Percentiles rank a stretch among this genome's conserved stretches.
Evolutionary conservation across 2,888 invertebrate species (phyloP).

Genomic region (Tanaodytes sp.): DNA sequence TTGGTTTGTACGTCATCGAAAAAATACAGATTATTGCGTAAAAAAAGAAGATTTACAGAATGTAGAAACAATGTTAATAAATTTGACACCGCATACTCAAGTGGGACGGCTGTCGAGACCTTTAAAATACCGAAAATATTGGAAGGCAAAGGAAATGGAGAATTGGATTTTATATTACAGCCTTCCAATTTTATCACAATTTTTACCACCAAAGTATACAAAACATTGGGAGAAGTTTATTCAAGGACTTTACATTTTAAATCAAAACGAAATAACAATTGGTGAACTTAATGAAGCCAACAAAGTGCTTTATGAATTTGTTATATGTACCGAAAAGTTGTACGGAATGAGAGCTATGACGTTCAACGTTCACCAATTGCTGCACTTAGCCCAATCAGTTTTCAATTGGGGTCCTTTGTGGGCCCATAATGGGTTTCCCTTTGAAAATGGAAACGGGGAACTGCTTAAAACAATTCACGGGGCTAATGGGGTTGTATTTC

Average conservation of each 20-base stretch:
- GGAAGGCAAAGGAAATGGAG: no score
- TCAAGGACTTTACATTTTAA: slow-evolving; percentile 11
- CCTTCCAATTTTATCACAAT: no score
- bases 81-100: no score
- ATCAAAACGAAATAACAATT: slow-evolving; percentile 15
- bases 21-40: no score
- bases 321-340: slow-evolving; percentile 8
- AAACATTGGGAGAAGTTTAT: slow-evolving; percentile 26
- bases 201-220: slow-evolving; percentile 3
- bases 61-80: no score
- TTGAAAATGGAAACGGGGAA: slow-evolving; percentile 15
- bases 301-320: slow-evolving; percentile 14
- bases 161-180: no score
- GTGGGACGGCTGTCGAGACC: no score
- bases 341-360: slow-evolving; percentile 37
- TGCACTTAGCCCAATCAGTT: not conserved
- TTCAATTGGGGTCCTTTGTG: slow-evolving; percentile 13
- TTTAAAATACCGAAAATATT: no score
- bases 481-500: slow-evolving; percentile 12
- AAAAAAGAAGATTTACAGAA: no score
- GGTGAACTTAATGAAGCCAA: slow-evolving; percentile 21
- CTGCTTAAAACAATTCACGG: slow-evolving; percentile 7
- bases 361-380: slow-evolving; percentile 21
- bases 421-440: slow-evolving; percentile 10
- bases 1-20: slow-evolving; percentile 45